phyloP scores from a whole-genome alignment of 1,140 invertebrate species.

The Nebria ingens region DNA sequence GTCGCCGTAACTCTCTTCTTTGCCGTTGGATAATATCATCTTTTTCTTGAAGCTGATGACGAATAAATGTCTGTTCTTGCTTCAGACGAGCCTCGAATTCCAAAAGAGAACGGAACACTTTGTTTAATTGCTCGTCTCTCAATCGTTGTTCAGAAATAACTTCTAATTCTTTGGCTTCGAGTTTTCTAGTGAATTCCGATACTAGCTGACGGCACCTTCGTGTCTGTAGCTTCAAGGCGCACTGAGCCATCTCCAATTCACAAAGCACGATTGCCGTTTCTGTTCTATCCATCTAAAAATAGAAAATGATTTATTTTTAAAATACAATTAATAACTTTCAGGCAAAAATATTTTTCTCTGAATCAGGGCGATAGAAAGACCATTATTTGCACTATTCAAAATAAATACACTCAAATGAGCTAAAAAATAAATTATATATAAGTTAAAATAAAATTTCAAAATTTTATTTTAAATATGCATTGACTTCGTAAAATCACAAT shows the following conservation, averaged over 20 bases:
- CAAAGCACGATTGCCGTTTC: conserved; percentile 39
- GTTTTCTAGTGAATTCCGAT: conserved; percentile 45
- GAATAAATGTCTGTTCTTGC: conserved; percentile 63
- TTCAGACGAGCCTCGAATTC: conserved; percentile 58
- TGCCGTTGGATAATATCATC: conserved; percentile 59
- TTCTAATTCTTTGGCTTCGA: conserved; percentile 48
- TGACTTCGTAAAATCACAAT: too few species aligned
- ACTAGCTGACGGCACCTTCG: conserved; percentile 44
- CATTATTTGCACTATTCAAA: too few species aligned
- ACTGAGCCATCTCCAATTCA: conserved; percentile 50
- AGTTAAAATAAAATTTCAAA: too few species aligned
- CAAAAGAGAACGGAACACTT: conserved; percentile 55
- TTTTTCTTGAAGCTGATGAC: conserved; percentile 53
- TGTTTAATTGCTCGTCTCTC: conserved; percentile 53
- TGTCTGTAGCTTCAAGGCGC: conserved; percentile 51
- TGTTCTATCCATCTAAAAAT: conserved; percentile 48
- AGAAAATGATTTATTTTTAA: conserved; percentile 22
- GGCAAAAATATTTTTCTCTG: not conserved
- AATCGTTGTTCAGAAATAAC: conserved; percentile 47
- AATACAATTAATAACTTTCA: not conserved
- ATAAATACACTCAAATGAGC: not conserved
- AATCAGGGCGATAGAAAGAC: too few species aligned
- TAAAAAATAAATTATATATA: not conserved
- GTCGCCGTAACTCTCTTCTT: conserved; percentile 53
- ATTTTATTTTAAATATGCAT: too few species aligned